Conservation (phyloP, 2,113 vertebrate genomes). For the Leptodactylus fuscus region DNA sequence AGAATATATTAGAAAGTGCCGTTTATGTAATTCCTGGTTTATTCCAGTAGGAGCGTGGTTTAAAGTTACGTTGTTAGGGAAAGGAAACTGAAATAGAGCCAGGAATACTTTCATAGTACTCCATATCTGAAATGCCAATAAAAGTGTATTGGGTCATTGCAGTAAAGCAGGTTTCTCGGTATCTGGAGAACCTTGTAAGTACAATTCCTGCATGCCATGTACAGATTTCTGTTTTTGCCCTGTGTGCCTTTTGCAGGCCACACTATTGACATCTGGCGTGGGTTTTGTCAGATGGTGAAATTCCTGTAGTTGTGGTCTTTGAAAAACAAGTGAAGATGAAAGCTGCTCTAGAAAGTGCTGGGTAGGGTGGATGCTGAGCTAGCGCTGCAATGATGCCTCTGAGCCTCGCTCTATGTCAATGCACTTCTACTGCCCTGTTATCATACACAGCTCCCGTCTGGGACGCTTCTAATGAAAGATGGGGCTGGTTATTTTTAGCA, state of each 20-base stretch:
- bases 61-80: too few relatives aligned
- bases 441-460: not conserved
- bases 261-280: not conserved
- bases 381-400: not conserved
- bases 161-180: not conserved
- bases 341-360: conserved; percentile 42
- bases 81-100: too few relatives aligned
- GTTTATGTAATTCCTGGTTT: too few relatives aligned
- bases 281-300: not conserved
- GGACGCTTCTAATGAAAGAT: not conserved
- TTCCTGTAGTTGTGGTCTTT: conserved; percentile 17
- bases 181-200: not conserved
- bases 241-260: not conserved
- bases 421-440: not conserved
- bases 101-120: too few relatives aligned
- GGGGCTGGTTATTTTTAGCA: not conserved
- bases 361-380: not conserved
- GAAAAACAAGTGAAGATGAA: conserved; percentile 33
- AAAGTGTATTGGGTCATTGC: not conserved
- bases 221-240: not conserved
- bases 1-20: too few relatives aligned
- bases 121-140: too few relatives aligned
- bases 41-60: too few relatives aligned
- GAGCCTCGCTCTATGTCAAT: not conserved
- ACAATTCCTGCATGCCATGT: not conserved